These are phyloP conservation scores for Cremastinae sp. DNA, from an alignment of 2,888 invertebrate species.

Conservation along the genomic window DNA sequence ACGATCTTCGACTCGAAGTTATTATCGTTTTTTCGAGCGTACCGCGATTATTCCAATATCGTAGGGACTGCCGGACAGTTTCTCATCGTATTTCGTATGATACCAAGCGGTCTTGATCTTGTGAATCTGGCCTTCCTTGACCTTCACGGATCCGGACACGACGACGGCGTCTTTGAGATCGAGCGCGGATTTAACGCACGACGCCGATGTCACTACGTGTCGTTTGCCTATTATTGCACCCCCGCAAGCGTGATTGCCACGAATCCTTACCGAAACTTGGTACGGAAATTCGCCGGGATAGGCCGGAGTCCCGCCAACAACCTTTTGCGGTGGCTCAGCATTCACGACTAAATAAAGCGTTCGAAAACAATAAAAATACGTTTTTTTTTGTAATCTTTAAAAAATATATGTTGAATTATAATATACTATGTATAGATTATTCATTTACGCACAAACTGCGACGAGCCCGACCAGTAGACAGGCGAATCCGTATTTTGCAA, in stretches of 20 bases:
- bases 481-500: conserved; percentile 9
- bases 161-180: conserved; percentile 6
- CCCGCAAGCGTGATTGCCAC: conserved; percentile 67
- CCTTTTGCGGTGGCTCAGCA: conserved; percentile 47
- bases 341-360: conserved; percentile 16
- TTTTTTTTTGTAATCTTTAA: not conserved
- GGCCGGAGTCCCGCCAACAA: conserved; percentile 67
- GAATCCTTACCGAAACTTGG: conserved; percentile 65
- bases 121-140: conserved; percentile 53
- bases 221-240: conserved; percentile 65
- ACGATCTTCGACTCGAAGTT: too few relatives aligned
- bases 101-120: conserved; percentile 21
- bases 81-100: conserved; percentile 3
- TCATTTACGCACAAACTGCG: conserved; percentile 21
- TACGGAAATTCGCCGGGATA: conserved; percentile 67
- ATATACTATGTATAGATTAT: not conserved
- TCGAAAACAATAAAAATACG: too few relatives aligned
- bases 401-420: not conserved
- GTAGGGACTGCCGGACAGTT: conserved; percentile 28
- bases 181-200: conserved; percentile 57
- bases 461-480: conserved; percentile 15
- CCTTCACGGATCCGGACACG: conserved; percentile 25
- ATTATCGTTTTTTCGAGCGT: too few relatives aligned
- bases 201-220: conserved; percentile 71
- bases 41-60: conserved; percentile 65